These are phyloP conservation scores for Tryphoninae sp. DNA, from an alignment of 2,888 invertebrate species.

Conservation along the genomic window DNA sequence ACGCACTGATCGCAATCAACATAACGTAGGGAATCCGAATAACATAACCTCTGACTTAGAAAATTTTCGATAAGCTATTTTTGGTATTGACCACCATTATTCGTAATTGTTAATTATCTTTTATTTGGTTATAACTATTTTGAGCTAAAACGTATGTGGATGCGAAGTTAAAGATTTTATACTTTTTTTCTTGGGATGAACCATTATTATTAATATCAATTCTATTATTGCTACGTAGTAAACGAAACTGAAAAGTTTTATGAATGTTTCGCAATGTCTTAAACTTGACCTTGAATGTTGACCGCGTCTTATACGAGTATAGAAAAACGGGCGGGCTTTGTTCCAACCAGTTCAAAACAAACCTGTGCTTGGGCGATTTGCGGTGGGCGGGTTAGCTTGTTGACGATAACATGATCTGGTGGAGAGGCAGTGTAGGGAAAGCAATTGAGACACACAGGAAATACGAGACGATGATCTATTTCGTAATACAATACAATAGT, in stretches of 20 bases:
- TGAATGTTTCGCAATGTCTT: not conserved
- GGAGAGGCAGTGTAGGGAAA: not conserved
- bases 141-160: no score
- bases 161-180: no score
- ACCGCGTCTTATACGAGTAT: not conserved
- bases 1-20: no score
- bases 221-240: not conserved
- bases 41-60: no score
- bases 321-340: slow-evolving; percentile 2
- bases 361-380: not conserved
- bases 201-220: not conserved
- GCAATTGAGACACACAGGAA: not conserved
- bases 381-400: not conserved
- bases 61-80: no score
- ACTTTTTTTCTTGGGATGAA: not conserved
- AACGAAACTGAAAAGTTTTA: not conserved
- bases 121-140: no score
- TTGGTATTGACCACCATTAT: no score
- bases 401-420: not conserved
- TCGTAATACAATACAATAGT: not conserved
- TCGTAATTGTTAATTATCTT: no score
- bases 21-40: no score
- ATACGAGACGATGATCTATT: slow-evolving; percentile 23
- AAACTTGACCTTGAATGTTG: slow-evolving; percentile 6
- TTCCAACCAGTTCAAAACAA: slow-evolving; percentile 26